Conservation (phyloP, 2,113 vertebrate species). For the Petroica traversi region DNA sequence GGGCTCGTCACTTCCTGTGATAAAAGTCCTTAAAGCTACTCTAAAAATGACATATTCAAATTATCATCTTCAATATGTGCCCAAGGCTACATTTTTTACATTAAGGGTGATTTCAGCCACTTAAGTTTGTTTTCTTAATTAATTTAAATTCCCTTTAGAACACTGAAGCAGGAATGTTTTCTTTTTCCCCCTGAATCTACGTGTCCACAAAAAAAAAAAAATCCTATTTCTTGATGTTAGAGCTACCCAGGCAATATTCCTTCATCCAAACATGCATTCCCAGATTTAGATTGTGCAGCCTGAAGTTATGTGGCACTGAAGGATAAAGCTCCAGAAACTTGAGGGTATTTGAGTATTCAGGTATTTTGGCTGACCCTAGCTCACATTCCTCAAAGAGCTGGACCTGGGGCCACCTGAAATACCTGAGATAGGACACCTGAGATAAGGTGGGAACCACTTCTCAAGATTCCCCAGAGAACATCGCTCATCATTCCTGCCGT, state of each 20-base stretch:
- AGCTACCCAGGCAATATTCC: background rate
- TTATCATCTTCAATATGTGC: background rate
- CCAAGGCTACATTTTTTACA: background rate
- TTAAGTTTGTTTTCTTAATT: background rate
- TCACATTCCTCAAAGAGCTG: background rate
- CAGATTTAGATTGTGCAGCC: background rate
- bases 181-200: background rate
- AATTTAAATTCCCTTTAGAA: background rate
- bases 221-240: background rate
- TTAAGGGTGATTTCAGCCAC: background rate
- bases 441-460: background rate
- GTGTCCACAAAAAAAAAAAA: background rate
- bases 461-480: no score
- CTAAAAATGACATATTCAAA: rapidly evolving
- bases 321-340: background rate
- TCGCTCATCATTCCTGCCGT: background rate
- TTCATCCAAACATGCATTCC: background rate
- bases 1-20: background rate
- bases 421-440: background rate
- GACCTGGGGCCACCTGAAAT: background rate
- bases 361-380: background rate
- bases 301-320: background rate
- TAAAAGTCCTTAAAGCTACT: background rate
- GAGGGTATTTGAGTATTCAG: background rate
- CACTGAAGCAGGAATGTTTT: background rate